phyloP scores from a whole-genome alignment of 1,140 invertebrate genomes.

The Cataglyphis hispanica region DNA sequence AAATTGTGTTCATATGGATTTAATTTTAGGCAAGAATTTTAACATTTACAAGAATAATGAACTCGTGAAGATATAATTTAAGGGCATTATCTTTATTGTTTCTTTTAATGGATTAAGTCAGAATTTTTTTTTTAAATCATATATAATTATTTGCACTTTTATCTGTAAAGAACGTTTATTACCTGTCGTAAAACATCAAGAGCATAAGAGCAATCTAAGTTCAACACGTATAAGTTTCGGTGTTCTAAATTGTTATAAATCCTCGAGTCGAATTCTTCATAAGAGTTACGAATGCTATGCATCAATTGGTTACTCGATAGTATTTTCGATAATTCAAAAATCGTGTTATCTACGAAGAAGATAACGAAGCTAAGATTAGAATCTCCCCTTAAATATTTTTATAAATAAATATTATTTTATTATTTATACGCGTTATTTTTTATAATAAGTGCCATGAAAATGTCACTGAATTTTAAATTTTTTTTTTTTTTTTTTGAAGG shows the following conservation, averaged over 20 bases:
- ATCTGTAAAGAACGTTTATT: neutral
- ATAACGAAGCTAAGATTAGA: conserved; percentile 9
- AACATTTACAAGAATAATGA: no score
- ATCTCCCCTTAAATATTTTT: neutral
- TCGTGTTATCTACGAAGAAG: conserved; percentile 36
- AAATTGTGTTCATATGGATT: no score
- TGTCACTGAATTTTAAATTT: no score
- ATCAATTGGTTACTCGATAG: conserved; percentile 36
- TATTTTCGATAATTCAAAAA: conserved; percentile 52
- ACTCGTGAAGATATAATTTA: no score
- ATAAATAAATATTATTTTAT: no score
- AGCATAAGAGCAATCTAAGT: conserved; percentile 65
- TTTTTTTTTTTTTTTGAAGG: neutral
- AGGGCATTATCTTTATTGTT: neutral
- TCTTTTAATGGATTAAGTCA: neutral
- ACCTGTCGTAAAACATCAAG: conserved; percentile 56
- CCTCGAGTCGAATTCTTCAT: neutral
- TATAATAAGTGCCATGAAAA: no score
- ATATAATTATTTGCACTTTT: neutral
- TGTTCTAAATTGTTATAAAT: conserved; percentile 58
- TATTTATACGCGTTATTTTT: no score
- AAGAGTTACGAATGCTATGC: conserved; percentile 39
- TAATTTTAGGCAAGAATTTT: no score
- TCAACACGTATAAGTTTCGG: conserved; percentile 44
- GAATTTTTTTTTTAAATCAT: neutral